Evolutionary conservation across 2,888 invertebrate species (phyloP).

Genomic region (Stenchaetothrips biformis): DNA sequence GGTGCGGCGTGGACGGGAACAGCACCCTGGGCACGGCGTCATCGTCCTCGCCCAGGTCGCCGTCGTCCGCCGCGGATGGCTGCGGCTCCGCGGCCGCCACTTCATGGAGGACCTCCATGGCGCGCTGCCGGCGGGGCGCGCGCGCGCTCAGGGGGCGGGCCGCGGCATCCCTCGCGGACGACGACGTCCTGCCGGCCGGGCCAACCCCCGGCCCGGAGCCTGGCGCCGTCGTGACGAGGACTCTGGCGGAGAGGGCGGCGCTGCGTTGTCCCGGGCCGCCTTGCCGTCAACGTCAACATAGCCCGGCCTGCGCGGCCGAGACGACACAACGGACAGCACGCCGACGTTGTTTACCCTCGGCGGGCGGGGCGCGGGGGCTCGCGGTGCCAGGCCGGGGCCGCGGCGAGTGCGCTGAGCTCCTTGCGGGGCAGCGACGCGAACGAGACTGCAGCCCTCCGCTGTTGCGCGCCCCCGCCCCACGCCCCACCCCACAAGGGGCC

Average conservation of each 20-base stretch:
- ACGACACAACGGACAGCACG: no score
- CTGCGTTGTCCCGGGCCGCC: not conserved
- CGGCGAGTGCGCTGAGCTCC: not conserved
- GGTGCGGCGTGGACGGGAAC: constrained; percentile 18
- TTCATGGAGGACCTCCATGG: constrained; percentile 16
- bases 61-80: not conserved
- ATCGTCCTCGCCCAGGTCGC: not conserved
- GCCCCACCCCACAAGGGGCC: not conserved
- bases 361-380: not conserved
- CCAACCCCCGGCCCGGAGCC: not conserved
- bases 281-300: no score
- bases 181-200: not conserved
- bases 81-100: not conserved
- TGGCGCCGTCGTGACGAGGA: not conserved
- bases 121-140: not conserved
- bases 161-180: constrained; percentile 1
- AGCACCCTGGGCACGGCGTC: not conserved
- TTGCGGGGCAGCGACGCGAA: not conserved
- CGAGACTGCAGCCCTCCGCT: constrained; percentile 2
- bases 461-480: not conserved
- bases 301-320: no score
- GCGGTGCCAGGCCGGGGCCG: not conserved
- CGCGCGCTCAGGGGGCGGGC: not conserved
- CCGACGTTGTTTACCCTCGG: not conserved
- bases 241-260: not conserved